Evolutionary conservation across 2,888 invertebrate species (phyloP).

Genomic region (Villa cingulata): DNA sequence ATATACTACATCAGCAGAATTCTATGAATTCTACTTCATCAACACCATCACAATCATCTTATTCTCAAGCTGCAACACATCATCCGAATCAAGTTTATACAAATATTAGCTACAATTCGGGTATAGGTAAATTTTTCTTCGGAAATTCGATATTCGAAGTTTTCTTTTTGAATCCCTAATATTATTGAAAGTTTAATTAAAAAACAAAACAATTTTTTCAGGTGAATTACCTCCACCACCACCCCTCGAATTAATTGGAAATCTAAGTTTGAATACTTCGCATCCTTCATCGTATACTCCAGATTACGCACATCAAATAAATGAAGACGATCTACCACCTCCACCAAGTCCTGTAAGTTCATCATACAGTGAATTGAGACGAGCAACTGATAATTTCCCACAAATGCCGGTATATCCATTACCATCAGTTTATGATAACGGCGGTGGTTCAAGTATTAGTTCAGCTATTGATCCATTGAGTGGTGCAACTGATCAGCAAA

Average conservation of each 20-base stretch:
- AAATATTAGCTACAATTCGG: not conserved
- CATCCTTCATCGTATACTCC: conserved; percentile 37
- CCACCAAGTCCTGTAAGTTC: conserved; percentile 85
- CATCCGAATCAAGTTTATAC: not conserved
- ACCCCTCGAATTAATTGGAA: conserved; percentile 39
- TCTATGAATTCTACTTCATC: not conserved
- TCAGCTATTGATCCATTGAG: not conserved
- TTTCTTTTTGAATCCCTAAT: no score
- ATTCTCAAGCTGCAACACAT: not conserved
- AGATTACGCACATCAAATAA: conserved; percentile 16
- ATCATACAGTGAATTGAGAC: conserved; percentile 72
- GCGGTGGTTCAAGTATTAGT: not conserved
- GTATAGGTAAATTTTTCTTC: not conserved
- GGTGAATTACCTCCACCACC: conserved; percentile 48
- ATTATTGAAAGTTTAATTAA: no score
- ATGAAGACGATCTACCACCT: conserved; percentile 55
- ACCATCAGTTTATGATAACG: not conserved
- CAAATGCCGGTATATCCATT: conserved; percentile 21
- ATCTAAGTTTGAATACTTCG: conserved; percentile 33
- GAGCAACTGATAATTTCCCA: conserved; percentile 56
- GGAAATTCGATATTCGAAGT: no score
- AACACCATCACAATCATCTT: not conserved
- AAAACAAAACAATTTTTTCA: no score
- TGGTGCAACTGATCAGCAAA: conserved; percentile 9
- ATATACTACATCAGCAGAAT: conserved; percentile 38